Conservation (phyloP, 2,797 vertebrate species). For the Echiichthys vipera region DNA sequence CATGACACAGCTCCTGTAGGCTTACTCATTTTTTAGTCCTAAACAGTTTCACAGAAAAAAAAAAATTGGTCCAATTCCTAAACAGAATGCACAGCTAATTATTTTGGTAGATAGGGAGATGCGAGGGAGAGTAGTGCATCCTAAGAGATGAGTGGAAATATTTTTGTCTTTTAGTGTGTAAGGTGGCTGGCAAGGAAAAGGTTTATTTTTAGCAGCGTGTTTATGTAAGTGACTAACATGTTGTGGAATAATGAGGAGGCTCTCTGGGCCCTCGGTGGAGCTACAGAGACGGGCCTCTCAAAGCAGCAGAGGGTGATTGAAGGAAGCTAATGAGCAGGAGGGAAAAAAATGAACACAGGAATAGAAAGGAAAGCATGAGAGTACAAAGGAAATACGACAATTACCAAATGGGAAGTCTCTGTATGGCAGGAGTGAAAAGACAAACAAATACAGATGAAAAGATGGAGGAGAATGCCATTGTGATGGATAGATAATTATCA, state of each 20-base stretch:
- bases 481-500: slow-evolving; percentile 60
- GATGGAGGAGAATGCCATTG: slow-evolving; percentile 49
- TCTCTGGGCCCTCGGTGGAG: slow-evolving; percentile 73
- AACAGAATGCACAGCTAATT: slow-evolving; percentile 63
- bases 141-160: slow-evolving; percentile 62
- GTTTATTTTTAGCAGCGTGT: slow-evolving; percentile 83
- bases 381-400: slow-evolving; percentile 66
- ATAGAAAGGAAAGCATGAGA: slow-evolving; percentile 65
- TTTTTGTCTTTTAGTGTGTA: slow-evolving; percentile 61
- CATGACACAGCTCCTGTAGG: slow-evolving; percentile 12
- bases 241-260: slow-evolving; percentile 84
- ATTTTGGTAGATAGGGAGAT: slow-evolving; percentile 54
- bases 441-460: slow-evolving; percentile 64
- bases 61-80: slow-evolving; percentile 44
- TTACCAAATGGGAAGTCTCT: slow-evolving; percentile 59
- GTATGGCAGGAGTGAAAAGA: slow-evolving; percentile 50
- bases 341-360: slow-evolving; percentile 44
- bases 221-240: slow-evolving; percentile 84
- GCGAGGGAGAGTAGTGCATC: slow-evolving; percentile 19
- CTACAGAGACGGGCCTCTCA: slow-evolving; percentile 71
- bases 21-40: slow-evolving; percentile 53
- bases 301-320: slow-evolving; percentile 75
- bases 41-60: slow-evolving; percentile 31
- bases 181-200: slow-evolving; percentile 72
- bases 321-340: slow-evolving; percentile 80